Conservation (phyloP, 2,113 vertebrate genomes). For the Craseonycteris thonglongyai region DNA sequence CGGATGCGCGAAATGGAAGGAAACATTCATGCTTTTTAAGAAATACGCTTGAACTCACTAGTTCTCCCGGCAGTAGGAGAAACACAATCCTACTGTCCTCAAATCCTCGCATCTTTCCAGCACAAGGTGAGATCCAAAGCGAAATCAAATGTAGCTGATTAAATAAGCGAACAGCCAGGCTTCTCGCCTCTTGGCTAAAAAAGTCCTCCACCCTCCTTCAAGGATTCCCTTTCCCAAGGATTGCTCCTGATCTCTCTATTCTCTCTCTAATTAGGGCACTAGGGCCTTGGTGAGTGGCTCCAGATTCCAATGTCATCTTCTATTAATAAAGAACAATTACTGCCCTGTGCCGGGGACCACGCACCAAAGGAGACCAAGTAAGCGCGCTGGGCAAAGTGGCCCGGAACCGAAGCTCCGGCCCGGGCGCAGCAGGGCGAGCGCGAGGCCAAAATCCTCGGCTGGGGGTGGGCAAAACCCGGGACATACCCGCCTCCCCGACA, state of each 20-base stretch:
- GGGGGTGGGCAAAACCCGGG: not conserved
- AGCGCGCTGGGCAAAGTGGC: constrained; percentile 26
- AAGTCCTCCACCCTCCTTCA: not conserved
- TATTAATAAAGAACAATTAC: constrained; percentile 96
- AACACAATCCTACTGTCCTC: not conserved
- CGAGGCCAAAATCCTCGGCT: not conserved
- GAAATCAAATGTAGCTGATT: constrained; percentile 25
- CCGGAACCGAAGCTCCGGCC: constrained; percentile 25
- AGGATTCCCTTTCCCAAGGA: not conserved
- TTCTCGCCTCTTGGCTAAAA: not conserved
- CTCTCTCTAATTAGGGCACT: constrained; percentile 68
- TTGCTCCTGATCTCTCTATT: not conserved
- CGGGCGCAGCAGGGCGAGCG: not conserved
- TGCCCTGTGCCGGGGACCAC: constrained; percentile 66
- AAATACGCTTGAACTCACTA: not conserved
- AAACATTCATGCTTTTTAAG: not conserved
- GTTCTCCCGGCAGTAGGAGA: not conserved
- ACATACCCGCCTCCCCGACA: not conserved
- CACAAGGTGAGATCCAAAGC: not conserved
- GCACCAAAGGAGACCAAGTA: constrained; percentile 72
- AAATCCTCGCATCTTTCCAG: not conserved
- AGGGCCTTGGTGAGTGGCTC: constrained; percentile 76
- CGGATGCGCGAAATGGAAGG: not conserved
- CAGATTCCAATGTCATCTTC: constrained; percentile 93
- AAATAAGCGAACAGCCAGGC: not conserved